Evolutionary conservation across 2,113 vertebrate species (phyloP).

Genomic region (Nesospiza acunhae): DNA sequence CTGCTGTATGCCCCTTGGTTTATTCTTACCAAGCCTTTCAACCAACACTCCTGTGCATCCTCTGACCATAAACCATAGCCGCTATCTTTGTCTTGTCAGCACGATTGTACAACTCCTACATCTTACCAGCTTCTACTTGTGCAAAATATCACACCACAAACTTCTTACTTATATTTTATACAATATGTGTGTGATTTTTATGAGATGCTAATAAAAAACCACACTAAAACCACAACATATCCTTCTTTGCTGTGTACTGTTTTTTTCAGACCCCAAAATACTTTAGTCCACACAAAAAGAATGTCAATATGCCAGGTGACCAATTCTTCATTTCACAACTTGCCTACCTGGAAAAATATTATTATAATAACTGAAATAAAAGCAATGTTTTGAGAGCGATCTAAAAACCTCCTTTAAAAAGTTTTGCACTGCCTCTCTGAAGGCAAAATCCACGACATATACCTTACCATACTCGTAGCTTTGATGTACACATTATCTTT

Average conservation of each 20-base stretch:
- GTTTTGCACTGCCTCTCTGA: neutral
- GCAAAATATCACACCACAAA: neutral
- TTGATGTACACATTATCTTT: constrained; percentile 89
- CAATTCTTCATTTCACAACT: neutral
- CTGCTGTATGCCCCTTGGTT: neutral
- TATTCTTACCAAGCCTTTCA: neutral
- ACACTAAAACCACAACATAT: neutral
- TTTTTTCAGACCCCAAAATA: neutral
- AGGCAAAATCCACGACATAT: constrained; percentile 34
- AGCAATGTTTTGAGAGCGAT: neutral
- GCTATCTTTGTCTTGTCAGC: neutral
- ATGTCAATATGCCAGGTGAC: neutral
- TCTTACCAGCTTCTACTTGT: neutral
- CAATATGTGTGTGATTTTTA: neutral
- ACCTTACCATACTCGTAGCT: constrained; percentile 90
- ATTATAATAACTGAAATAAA: neutral
- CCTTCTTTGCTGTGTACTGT: neutral
- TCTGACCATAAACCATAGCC: neutral
- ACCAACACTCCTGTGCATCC: neutral
- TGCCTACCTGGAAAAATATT: neutral
- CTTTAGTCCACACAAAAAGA: neutral
- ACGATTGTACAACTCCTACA: neutral
- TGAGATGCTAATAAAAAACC: neutral
- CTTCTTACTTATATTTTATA: neutral
- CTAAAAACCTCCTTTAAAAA: neutral